Conservation (phyloP, 2,113 vertebrate genomes). For the Siniperca knerii region DNA sequence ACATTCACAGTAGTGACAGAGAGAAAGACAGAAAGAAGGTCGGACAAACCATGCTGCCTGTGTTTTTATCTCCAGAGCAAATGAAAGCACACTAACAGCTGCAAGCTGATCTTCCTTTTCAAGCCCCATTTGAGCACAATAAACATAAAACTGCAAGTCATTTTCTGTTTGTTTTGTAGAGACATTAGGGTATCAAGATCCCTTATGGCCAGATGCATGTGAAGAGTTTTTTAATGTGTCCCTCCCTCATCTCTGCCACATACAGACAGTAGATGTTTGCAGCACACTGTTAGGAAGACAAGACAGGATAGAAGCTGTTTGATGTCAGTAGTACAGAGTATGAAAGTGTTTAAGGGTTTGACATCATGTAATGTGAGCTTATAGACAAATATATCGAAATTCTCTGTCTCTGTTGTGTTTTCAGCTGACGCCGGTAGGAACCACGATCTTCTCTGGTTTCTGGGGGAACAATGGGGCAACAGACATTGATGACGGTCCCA, state of each 20-base stretch:
- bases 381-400: background rate
- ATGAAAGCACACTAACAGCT: constrained; percentile 23
- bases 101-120: constrained; percentile 24
- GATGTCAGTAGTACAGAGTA: background rate
- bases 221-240: constrained; percentile 19
- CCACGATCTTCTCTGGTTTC: constrained; percentile 97
- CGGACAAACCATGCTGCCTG: background rate
- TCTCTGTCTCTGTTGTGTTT: constrained; percentile 30
- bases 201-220: background rate
- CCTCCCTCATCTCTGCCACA: constrained; percentile 20
- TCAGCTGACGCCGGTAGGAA: constrained; percentile 95
- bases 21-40: background rate
- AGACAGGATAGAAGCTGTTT: constrained; percentile 16
- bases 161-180: constrained; percentile 43
- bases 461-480: constrained; percentile 92
- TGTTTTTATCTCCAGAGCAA: constrained; percentile 32
- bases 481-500: constrained; percentile 97
- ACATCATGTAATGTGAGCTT: constrained; percentile 6
- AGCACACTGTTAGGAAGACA: background rate
- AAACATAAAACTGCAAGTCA: constrained; percentile 33
- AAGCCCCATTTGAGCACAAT: constrained; percentile 42
- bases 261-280: background rate
- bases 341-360: constrained; percentile 21
- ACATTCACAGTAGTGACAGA: background rate
- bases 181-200: constrained; percentile 29